Base-by-base conservation (phyloP, 2,113 vertebrate genomes). In the Phoenicopterus ruber region DNA sequence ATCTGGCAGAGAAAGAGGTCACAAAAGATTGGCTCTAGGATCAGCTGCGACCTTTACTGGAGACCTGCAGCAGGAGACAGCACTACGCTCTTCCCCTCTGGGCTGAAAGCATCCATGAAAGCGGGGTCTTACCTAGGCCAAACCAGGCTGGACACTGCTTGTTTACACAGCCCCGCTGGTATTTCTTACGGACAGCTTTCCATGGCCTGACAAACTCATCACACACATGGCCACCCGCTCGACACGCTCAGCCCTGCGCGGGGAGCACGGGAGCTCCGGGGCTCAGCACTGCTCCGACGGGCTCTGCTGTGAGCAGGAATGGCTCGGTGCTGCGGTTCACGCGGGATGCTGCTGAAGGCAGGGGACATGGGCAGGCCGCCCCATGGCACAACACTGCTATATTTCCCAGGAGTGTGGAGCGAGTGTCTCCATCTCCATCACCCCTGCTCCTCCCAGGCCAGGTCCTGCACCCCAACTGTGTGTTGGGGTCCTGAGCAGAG, bases 231-330 rank as follows among this genome's bases (percentile, higher is more conserved):
- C n/a, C 49, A 54, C 55, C 49, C 0, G 1, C 80, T 40, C 8
- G 1, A 54, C 42, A 31, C 1, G 4, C 67, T 70, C 40, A 70
- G 38, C 10, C 13, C 57, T 34, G 76, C 3, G 1, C 0, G 0
- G 55, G 38, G 13, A n/a, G n/a, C 13, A 4, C 0, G 1, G 32
- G n/a, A 32, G 13, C 14, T 50, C 16, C n/a, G 13, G 38, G 40
- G 55, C 71, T 73, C 36, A 34, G 79, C 0, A 0, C 20, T 15
- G 4, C 34, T 42, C 71, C 1, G 3, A 10, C 0, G 2, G 28
- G 6, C 54, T n/a, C 47, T 38, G 26, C 25, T 63, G 34, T 7
- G 18, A 58, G 36, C 65, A 31, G 55, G 36, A 24, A 6, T 1
- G 13, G 9, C 49, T 31, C 1, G 0, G 49, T 54, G 55, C 63